Conservation (phyloP, 2,797 vertebrate species). For the Takifugu rubripes region DNA sequence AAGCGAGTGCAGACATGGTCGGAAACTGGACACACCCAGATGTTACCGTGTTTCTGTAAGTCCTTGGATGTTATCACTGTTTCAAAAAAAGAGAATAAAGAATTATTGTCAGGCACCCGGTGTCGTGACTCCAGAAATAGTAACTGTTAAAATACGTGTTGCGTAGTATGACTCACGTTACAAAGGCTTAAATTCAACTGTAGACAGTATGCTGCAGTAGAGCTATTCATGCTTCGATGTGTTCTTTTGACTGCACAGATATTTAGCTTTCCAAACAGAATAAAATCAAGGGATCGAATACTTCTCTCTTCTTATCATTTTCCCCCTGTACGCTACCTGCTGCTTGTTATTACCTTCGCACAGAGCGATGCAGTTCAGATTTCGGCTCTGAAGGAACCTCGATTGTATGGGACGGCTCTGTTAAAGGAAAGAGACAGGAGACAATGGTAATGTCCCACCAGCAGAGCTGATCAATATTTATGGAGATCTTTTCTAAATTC, state of each 20-base stretch:
- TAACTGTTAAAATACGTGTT: neutral
- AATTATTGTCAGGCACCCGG: too few relatives aligned
- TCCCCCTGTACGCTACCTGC: neutral
- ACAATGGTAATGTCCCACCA: neutral
- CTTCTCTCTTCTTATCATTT: too few relatives aligned
- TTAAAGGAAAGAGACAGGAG: constrained; percentile 20
- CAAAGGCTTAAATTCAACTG: neutral
- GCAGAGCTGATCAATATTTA: constrained; percentile 3
- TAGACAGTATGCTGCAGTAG: too few relatives aligned
- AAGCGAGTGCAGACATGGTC: constrained; percentile 99
- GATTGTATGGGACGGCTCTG: constrained; percentile 97
- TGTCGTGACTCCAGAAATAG: neutral
- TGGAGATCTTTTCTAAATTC: neutral
- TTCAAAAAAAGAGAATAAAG: constrained; percentile 19
- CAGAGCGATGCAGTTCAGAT: constrained; percentile 98
- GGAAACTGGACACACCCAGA: constrained; percentile 99
- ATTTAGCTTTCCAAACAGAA: neutral
- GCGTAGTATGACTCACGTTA: too few relatives aligned
- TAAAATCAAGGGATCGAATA: too few relatives aligned
- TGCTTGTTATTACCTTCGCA: constrained; percentile 87
- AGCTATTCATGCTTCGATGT: neutral
- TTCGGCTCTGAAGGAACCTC: constrained; percentile 96
- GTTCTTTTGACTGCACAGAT: neutral
- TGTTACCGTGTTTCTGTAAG: constrained; percentile 98
- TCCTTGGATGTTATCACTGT: constrained; percentile 99